These are phyloP conservation scores for Heliconius melpomene DNA, from an alignment of 1,140 invertebrate species.

Conservation along the genomic window DNA sequence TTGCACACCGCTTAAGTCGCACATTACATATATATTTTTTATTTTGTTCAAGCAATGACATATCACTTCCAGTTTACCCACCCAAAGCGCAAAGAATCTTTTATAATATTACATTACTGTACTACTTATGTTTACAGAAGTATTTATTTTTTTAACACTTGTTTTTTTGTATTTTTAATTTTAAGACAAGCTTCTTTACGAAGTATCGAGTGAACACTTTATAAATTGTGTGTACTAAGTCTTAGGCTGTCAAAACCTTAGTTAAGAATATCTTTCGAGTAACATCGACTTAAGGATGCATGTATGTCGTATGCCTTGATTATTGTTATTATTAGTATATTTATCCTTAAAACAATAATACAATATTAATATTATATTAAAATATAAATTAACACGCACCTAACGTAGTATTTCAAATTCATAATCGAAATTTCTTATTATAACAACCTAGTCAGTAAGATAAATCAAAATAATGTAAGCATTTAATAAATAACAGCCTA, in stretches of 20 bases:
- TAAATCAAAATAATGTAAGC: conserved; percentile 48
- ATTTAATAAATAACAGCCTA: conserved; percentile 35
- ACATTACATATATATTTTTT: background rate
- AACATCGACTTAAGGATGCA: conserved; percentile 2
- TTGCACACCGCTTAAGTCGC: conserved; percentile 1
- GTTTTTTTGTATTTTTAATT: conserved; percentile 31
- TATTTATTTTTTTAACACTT: conserved; percentile 40
- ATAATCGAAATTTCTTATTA: conserved; percentile 47
- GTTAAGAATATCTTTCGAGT: conserved; percentile 33
- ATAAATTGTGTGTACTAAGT: conserved; percentile 48
- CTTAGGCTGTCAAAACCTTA: conserved; percentile 41
- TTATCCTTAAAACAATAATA: conserved; percentile 5
- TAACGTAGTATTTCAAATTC: conserved; percentile 21
- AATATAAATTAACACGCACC: conserved; percentile 33
- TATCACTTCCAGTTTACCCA: conserved; percentile 32
- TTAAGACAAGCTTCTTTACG: conserved; percentile 32
- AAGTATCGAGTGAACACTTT: conserved; percentile 36
- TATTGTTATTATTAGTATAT: background rate
- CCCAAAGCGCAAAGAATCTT: conserved; percentile 41
- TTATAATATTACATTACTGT: conserved; percentile 13
- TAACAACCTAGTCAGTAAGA: conserved; percentile 74
- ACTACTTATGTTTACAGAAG: conserved; percentile 24
- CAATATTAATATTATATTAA: conserved; percentile 15
- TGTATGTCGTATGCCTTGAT: background rate
- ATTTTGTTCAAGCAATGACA: background rate